phyloP scores from a whole-genome alignment of 2,797 vertebrate species.

The Leptoclinus maculatus region DNA sequence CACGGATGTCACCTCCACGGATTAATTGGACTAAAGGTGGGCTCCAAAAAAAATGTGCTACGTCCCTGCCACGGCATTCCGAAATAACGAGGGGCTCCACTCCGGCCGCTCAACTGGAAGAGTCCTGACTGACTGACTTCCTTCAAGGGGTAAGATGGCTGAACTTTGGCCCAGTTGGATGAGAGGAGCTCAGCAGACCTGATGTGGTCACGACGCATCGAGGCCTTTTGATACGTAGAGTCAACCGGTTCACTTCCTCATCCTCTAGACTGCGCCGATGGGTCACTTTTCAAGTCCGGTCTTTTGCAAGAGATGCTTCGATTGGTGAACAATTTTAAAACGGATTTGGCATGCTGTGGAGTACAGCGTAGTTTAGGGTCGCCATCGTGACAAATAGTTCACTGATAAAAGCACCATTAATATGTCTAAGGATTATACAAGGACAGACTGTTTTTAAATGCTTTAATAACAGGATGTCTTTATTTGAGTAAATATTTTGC shows the following conservation, averaged over 20 bases:
- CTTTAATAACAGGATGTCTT: too few relatives aligned
- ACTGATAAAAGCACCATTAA: not conserved
- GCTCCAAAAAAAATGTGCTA: slow-evolving; percentile 33
- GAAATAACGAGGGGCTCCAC: slow-evolving; percentile 37
- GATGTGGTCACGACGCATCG: slow-evolving; percentile 18
- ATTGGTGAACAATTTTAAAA: not conserved
- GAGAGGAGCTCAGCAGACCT: slow-evolving; percentile 35
- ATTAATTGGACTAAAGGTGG: slow-evolving; percentile 79
- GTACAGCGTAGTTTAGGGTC: too few relatives aligned
- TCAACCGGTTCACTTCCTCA: slow-evolving; percentile 65
- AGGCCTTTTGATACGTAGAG: slow-evolving; percentile 15
- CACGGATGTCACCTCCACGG: slow-evolving; percentile 30
- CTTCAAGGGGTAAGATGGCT: not conserved
- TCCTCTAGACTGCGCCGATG: not conserved
- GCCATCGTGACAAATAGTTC: not conserved
- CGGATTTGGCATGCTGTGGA: not conserved
- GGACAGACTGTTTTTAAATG: too few relatives aligned
- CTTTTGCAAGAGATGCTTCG: slow-evolving; percentile 1
- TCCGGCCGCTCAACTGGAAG: slow-evolving; percentile 19
- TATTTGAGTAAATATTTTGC: not conserved
- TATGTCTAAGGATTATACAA: too few relatives aligned
- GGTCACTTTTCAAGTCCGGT: not conserved
- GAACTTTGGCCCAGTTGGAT: slow-evolving; percentile 35
- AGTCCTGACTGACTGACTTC: not conserved
- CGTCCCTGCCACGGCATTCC: slow-evolving; percentile 34